Base-by-base conservation (phyloP, 1,140 invertebrate species). In the Carposina sasakii region DNA sequence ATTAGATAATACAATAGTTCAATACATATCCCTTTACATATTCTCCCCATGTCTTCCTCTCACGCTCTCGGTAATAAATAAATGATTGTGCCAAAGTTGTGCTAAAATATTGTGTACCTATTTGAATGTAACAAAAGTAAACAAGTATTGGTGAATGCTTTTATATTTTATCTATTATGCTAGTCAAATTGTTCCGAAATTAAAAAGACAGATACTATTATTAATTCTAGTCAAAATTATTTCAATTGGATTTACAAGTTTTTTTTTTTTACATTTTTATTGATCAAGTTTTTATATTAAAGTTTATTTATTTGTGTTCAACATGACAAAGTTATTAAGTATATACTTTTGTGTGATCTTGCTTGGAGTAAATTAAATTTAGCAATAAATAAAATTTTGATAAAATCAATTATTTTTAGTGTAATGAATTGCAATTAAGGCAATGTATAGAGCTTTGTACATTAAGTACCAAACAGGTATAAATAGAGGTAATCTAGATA, bases 361-460 rank as follows among this genome's bases (percentile, higher is more conserved):
- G 68, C 66, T 76, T 73, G 54, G 66, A 67, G 54, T 73, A 73
- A 69, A 71, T 61, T 66, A n/a, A 71, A 61, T 56, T 70, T 79
- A 79, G 75, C 75, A 84, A 84, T 81, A 81, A 60, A n/a, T n/a
- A n/a, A 52, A 56, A 68, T 75, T 75, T 76, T 81, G 67, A 81
- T 81, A 69, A 81, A 84, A 79, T 84, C 81, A 84, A 84, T 84
- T 84, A 81, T 81, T 77, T 78, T 76, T 81, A 70, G 61, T 63
- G 34, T 70, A 68, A 62, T 69, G 47, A 71, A 71, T 73, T 66
- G 70, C 70, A 71, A 74, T 67, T 81, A 81, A 78, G 75, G 76
- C 67, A 81, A 77, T 81, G 81, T 84, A 84, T 84, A 81, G 81
- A 84, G 81, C 81, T 84, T 84, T 69, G 71, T 84, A 84, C 63